Evolutionary conservation across 2,888 invertebrate genomes (phyloP).

Genomic region (Cephonodes hylas): DNA sequence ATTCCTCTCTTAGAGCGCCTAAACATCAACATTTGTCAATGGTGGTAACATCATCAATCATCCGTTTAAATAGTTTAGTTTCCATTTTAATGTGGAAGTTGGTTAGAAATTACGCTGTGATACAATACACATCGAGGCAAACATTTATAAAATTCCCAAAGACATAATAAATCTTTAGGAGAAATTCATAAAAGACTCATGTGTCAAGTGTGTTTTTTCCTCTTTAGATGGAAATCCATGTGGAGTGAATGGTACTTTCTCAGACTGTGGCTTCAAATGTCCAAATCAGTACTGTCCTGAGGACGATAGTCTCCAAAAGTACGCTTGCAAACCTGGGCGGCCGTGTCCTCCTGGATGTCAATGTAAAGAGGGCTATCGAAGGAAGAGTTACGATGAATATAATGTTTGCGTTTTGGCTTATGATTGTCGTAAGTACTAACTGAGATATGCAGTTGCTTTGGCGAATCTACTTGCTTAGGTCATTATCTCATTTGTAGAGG

Average conservation of each 20-base stretch:
- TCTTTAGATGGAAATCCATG: constrained; percentile 44
- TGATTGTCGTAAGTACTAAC: constrained; percentile 43
- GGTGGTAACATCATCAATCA: too few relatives aligned
- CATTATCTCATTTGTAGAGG: too few relatives aligned
- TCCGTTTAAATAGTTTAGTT: too few relatives aligned
- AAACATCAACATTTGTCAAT: too few relatives aligned
- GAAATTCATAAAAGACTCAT: too few relatives aligned
- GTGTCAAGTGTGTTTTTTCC: background rate
- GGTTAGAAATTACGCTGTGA: too few relatives aligned
- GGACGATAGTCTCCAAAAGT: constrained; percentile 28
- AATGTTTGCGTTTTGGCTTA: constrained; percentile 39
- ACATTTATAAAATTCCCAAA: too few relatives aligned
- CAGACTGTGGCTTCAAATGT: constrained; percentile 37
- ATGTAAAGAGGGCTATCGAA: constrained; percentile 38
- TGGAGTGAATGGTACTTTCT: constrained; percentile 38
- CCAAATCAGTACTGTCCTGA: constrained; percentile 43
- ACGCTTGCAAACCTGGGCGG: constrained; percentile 36
- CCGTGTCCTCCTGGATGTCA: constrained; percentile 46
- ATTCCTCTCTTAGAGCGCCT: too few relatives aligned
- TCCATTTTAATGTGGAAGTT: too few relatives aligned
- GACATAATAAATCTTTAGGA: too few relatives aligned
- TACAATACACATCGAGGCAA: background rate
- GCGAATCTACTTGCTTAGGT: too few relatives aligned
- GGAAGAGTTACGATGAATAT: constrained; percentile 31
- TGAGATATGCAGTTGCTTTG: background rate